Evolutionary conservation across 2,797 vertebrate species (phyloP).

Genomic region (Moxostoma hubbsi): DNA sequence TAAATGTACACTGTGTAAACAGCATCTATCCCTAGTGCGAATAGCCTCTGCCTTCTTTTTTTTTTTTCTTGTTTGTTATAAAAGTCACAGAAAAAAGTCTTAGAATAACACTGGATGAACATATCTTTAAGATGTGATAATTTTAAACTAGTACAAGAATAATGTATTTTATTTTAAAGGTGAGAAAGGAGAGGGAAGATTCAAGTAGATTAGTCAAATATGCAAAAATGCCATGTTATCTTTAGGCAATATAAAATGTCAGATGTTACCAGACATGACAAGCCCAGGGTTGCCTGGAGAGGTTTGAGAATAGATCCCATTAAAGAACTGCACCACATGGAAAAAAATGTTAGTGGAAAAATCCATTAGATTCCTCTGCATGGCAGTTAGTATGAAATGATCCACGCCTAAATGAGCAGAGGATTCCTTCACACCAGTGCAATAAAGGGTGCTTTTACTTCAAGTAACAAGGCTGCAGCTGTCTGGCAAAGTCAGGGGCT

Average conservation of each 20-base stretch:
- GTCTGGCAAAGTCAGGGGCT: conserved; percentile 67
- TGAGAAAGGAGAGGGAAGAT: conserved; percentile 39
- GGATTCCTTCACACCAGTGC: conserved; percentile 44
- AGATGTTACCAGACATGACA: conserved; percentile 59
- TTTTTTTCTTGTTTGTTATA: neutral
- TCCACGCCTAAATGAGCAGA: conserved; percentile 42
- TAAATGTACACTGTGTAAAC: no score
- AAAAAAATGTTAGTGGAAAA: conserved; percentile 49
- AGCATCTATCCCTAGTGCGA: no score
- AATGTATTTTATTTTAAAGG: neutral
- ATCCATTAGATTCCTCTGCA: conserved; percentile 46
- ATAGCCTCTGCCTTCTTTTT: no score
- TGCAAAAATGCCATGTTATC: conserved; percentile 49
- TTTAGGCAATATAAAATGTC: conserved; percentile 54
- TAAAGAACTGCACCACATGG: conserved; percentile 49
- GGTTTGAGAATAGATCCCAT: conserved; percentile 46
- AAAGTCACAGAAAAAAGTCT: neutral
- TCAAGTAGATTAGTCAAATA: conserved; percentile 63
- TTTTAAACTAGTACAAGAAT: conserved; percentile 30
- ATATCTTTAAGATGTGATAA: conserved; percentile 32
- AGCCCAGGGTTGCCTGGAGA: conserved; percentile 42
- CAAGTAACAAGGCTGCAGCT: conserved; percentile 64
- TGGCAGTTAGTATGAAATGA: conserved; percentile 54
- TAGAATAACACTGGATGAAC: neutral
- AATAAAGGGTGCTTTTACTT: conserved; percentile 64